These are phyloP conservation scores for Okapia johnstoni DNA, from an alignment of 2,113 vertebrate genomes.

Conservation along the genomic window DNA sequence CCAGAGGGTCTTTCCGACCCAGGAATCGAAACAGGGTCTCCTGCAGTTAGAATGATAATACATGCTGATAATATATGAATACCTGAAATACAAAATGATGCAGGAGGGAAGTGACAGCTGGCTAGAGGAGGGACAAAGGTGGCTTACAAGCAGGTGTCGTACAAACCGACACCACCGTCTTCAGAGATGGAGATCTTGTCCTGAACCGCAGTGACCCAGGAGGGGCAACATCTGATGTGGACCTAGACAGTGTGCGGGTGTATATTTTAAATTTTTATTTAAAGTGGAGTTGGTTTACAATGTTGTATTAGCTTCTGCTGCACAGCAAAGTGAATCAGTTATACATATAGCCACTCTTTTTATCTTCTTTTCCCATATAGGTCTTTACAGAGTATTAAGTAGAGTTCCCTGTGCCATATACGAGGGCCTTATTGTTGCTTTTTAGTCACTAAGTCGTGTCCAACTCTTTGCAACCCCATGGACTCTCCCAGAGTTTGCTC, in stretches of 20 bases:
- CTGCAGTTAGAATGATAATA: background rate
- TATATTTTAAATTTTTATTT: background rate
- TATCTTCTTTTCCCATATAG: background rate
- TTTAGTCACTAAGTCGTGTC: background rate
- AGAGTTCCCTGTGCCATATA: too few relatives aligned
- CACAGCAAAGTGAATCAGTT: background rate
- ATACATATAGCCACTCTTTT: accelerated
- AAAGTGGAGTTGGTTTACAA: background rate
- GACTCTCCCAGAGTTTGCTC: background rate
- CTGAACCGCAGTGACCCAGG: accelerated
- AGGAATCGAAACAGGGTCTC: too few relatives aligned
- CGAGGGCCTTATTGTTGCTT: background rate
- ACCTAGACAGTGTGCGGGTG: background rate
- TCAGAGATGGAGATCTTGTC: background rate
- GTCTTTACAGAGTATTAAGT: background rate
- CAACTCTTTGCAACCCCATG: background rate
- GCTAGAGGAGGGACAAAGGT: background rate
- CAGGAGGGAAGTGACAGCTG: background rate
- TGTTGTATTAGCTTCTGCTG: background rate
- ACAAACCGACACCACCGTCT: accelerated
- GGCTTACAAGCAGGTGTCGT: background rate
- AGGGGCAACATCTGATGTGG: too few relatives aligned
- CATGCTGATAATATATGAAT: background rate
- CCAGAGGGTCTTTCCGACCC: too few relatives aligned
- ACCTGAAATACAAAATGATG: background rate